Percentiles rank a stretch among this genome's conserved stretches.
Conservation (phyloP, 2,888 invertebrate species). For the Acrobasis consociella region DNA sequence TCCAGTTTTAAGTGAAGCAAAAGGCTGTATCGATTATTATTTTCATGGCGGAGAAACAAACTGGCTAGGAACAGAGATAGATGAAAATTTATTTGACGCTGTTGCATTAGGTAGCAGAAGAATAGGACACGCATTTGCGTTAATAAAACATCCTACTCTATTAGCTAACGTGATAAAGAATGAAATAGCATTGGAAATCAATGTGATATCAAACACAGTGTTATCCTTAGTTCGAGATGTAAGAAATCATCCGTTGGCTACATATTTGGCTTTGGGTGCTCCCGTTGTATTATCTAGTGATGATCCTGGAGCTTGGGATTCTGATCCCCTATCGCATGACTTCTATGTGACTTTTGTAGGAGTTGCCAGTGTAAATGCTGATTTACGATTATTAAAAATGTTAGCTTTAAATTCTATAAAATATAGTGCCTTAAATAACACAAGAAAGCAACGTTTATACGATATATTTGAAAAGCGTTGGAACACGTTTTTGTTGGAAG, state of each 20-base stretch:
- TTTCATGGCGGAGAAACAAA: slow-evolving; percentile 93
- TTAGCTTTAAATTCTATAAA: slow-evolving; percentile 88
- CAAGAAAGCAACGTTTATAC: slow-evolving; percentile 46
- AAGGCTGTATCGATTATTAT: slow-evolving; percentile 84
- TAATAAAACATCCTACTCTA: slow-evolving; percentile 87
- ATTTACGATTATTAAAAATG: slow-evolving; percentile 88
- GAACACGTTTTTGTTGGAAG: slow-evolving; percentile 55
- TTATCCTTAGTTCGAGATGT: slow-evolving; percentile 86
- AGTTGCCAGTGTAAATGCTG: slow-evolving; percentile 86
- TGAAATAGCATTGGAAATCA: slow-evolving; percentile 88
- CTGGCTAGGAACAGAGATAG: slow-evolving; percentile 85
- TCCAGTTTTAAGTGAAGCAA: slow-evolving; percentile 75
- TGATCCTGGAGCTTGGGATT: slow-evolving; percentile 90
- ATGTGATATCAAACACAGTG: slow-evolving; percentile 91
- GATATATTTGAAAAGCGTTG: slow-evolving; percentile 54
- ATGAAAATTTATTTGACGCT: slow-evolving; percentile 90
- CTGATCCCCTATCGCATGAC: slow-evolving; percentile 89
- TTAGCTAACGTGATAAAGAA: slow-evolving; percentile 79
- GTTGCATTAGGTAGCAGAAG: slow-evolving; percentile 87
- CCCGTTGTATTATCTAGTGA: slow-evolving; percentile 91
- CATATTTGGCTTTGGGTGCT: slow-evolving; percentile 85
- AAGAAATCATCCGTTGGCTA: slow-evolving; percentile 89
- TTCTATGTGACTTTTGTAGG: slow-evolving; percentile 90
- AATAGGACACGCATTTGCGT: slow-evolving; percentile 90
- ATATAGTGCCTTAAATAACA: slow-evolving; percentile 81